Evolutionary conservation across 2,888 invertebrate species (phyloP).

Genomic region (Proisotoma minuta): DNA sequence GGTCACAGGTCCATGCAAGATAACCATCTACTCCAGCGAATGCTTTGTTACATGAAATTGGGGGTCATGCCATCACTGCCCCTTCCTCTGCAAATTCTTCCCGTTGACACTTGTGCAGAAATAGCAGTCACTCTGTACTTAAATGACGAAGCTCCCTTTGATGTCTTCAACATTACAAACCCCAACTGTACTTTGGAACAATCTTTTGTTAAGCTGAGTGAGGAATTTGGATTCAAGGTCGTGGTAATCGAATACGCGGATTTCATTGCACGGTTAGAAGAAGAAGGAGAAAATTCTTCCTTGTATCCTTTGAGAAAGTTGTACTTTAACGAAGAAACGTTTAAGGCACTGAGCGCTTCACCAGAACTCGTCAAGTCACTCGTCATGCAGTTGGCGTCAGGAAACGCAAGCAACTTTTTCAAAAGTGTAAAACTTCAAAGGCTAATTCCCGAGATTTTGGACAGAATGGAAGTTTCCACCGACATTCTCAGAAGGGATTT

Average conservation of each 20-base stretch:
- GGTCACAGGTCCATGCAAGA: conserved; percentile 32
- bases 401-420: conserved; percentile 12
- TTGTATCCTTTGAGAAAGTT: conserved; percentile 8
- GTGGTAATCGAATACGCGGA: neutral
- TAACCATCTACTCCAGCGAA: conserved; percentile 30
- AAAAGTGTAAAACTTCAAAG: conserved; percentile 9
- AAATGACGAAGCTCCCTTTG: conserved; percentile 23
- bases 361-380: neutral
- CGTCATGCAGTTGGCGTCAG: neutral
- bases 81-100: conserved; percentile 24
- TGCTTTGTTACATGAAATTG: conserved; percentile 32
- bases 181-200: conserved; percentile 17
- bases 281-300: conserved; percentile 10
- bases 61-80: conserved; percentile 31
- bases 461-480: conserved; percentile 8
- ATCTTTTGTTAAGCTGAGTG: conserved; percentile 5
- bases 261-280: conserved; percentile 1
- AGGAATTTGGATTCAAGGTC: conserved; percentile 12
- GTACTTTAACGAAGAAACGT: conserved; percentile 16
- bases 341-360: neutral
- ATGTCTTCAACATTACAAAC: conserved; percentile 39
- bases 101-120: conserved; percentile 32
- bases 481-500: conserved; percentile 17
- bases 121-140: conserved; percentile 27
- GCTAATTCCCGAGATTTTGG: conserved; percentile 9